These are phyloP conservation scores for Rachycentron canadum DNA, from an alignment of 2,797 vertebrate species.

Conservation along the genomic window DNA sequence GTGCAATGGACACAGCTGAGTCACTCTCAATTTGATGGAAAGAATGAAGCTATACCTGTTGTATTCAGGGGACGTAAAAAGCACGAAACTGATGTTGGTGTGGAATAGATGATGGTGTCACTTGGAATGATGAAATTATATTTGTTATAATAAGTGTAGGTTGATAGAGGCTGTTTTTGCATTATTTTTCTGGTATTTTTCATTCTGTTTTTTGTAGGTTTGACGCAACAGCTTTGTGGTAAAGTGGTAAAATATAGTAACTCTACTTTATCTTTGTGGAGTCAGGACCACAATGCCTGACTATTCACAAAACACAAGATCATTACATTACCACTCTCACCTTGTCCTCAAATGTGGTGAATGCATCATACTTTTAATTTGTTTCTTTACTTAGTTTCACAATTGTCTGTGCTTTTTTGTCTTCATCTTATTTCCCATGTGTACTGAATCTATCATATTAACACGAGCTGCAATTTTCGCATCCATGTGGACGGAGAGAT, in stretches of 20 bases:
- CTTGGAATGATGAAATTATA: neutral
- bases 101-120: neutral
- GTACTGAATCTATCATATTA: constrained; percentile 13
- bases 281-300: neutral
- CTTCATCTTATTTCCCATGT: constrained; percentile 11
- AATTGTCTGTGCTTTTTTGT: neutral
- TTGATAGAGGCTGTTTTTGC: neutral
- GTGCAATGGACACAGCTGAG: neutral
- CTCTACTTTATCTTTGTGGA: constrained; percentile 12
- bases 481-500: constrained; percentile 10
- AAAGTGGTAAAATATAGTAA: constrained; percentile 19
- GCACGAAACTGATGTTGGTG: neutral
- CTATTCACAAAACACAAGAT: constrained; percentile 20
- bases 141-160: constrained; percentile 6
- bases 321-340: constrained; percentile 40
- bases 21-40: neutral
- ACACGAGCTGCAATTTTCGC: constrained; percentile 6
- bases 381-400: too few species aligned
- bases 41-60: neutral
- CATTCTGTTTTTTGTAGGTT: neutral
- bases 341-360: neutral
- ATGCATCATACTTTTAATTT: neutral
- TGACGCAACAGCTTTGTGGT: neutral
- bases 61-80: too few species aligned
- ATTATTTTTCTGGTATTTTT: neutral